Evolutionary conservation across 2,113 vertebrate genomes (phyloP), one percentile per base, ranked within the genome.

Genomic region (Actenoides hombroni): DNA sequence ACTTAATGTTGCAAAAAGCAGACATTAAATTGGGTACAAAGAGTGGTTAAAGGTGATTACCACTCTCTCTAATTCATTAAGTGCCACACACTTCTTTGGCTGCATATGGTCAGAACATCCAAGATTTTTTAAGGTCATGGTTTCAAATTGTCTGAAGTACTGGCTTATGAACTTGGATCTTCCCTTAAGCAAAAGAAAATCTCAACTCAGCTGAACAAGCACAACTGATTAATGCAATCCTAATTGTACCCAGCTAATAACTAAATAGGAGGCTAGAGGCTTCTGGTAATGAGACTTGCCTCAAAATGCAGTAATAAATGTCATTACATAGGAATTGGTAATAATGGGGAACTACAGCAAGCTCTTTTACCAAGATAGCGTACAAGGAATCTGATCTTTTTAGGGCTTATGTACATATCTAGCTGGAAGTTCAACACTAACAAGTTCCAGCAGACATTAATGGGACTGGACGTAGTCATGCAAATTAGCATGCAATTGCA

Each of bases 201-300:
- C 59, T 93, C 80, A 95, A 92, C 86, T 92, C 84, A 88, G 48
- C 13, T 90, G 87, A 95, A 96, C 67, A 96, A 91, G 88, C 85
- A 92, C 71, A 91, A 61, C 81, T 95, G 86, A 97, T 94, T 95
- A 93, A 97, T 86, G 73, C 60, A 92, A 90, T 73, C 91, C 57
- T 95, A 95, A 96, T 75, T 95, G 87, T 94, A 92, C 71, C 37
- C 86, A 94, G 90, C n/a, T 97, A 95, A 95, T 96, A 95, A 92
- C 83, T 91, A 94, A 96, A 96, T 83, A 90, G 70, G 67, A 95
- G 86, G 86, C 95, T 96, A 94, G 70, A 74, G 81, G 75, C 71
- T 92, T 95, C 83, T 92, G 42, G 65, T 94, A 94, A 97, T 91
- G 87, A 92, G 80, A 78, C 79, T 77, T 94, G 67, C 64, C 82